Conservation (phyloP, 1,140 invertebrate species). For the Globodera ellingtonae region DNA sequence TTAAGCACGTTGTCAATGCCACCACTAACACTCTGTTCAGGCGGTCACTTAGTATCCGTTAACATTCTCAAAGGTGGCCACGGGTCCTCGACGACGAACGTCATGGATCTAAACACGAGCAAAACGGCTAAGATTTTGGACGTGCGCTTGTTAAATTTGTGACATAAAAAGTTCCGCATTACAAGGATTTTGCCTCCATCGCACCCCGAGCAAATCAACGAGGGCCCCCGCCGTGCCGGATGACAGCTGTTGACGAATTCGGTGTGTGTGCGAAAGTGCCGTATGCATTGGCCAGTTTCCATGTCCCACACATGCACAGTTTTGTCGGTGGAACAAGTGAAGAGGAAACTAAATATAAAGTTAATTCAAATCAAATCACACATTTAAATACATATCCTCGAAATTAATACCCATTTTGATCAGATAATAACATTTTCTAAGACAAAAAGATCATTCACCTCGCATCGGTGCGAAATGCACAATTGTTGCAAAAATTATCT, state of each 20-base stretch:
- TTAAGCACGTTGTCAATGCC: constrained; percentile 98
- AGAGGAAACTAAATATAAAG: constrained; percentile 73
- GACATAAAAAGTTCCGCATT: neutral
- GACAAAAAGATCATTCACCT: constrained; percentile 55
- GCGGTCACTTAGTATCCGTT: constrained; percentile 79
- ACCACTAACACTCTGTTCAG: constrained; percentile 83
- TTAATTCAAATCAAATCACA: no score
- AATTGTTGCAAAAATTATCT: constrained; percentile 89
- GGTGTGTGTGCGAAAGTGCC: constrained; percentile 81
- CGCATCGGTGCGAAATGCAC: constrained; percentile 90
- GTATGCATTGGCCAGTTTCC: constrained; percentile 79
- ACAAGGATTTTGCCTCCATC: constrained; percentile 91
- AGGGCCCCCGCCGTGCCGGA: constrained; percentile 80
- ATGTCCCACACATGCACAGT: constrained; percentile 94
- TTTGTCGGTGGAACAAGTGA: constrained; percentile 89
- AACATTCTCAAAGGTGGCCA: constrained; percentile 78
- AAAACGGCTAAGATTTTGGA: neutral
- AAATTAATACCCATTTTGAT: no score
- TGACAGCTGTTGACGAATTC: constrained; percentile 71
- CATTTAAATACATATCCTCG: no score
- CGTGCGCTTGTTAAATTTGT: neutral
- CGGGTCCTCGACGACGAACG: constrained; percentile 78
- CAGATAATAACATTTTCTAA: no score
- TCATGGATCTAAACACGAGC: constrained; percentile 74
- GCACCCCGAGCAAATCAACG: constrained; percentile 85